These are phyloP conservation scores for Sebastes schlegelii DNA, from an alignment of 2,113 vertebrate species.

Conservation along the genomic window DNA sequence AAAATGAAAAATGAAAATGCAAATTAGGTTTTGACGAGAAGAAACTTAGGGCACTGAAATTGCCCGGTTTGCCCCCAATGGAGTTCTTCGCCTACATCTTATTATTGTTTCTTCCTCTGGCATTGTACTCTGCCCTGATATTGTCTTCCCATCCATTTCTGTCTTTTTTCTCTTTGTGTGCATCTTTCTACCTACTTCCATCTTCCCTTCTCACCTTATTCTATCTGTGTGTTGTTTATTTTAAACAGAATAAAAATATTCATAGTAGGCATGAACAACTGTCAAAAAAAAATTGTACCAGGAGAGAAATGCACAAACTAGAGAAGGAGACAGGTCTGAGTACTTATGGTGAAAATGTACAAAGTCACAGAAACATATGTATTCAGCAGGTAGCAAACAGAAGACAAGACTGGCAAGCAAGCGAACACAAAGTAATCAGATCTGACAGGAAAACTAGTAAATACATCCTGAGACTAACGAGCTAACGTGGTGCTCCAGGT, in stretches of 20 bases:
- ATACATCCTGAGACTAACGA: not conserved
- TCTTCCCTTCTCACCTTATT: not conserved
- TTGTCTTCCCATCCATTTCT: not conserved
- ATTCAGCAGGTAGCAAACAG: not conserved
- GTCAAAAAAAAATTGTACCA: not conserved
- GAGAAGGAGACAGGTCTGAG: not conserved
- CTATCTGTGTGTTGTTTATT: not conserved
- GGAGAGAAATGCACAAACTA: not conserved
- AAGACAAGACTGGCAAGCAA: not conserved
- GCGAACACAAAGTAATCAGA: not conserved
- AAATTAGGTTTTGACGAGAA: constrained; percentile 47
- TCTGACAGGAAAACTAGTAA: not conserved
- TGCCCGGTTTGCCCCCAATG: constrained; percentile 9
- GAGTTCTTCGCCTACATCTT: constrained; percentile 7
- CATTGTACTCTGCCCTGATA: not conserved
- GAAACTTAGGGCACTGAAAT: constrained; percentile 16
- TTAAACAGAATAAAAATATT: not conserved
- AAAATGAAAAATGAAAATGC: constrained; percentile 35
- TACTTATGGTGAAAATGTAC: not conserved
- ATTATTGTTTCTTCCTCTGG: constrained; percentile 5
- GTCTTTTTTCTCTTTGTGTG: not conserved
- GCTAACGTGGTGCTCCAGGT: constrained; percentile 1
- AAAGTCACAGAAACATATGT: not conserved
- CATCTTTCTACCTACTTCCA: not conserved
- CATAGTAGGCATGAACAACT: not conserved